Conservation (phyloP, 2,888 invertebrate species). For the Euzophera pinguis region DNA sequence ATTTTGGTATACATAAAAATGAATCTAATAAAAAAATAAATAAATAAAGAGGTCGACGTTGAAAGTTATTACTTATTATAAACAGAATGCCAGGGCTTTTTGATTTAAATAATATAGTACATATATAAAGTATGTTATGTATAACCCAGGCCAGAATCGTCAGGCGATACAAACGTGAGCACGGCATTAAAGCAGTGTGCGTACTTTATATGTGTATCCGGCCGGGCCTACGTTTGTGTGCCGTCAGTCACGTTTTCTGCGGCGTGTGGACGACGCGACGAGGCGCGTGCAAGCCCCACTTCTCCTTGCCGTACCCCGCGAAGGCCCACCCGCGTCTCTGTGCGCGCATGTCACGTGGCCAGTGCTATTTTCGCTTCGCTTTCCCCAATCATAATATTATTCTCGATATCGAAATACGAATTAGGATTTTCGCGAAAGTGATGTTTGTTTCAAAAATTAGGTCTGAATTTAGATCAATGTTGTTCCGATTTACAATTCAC, state of each 20-base stretch:
- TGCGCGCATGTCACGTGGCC: slow-evolving; percentile 39
- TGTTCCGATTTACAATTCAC: background rate
- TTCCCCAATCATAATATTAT: slow-evolving; percentile 40
- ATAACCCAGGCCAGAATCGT: slow-evolving; percentile 25
- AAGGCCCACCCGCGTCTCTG: slow-evolving; percentile 15
- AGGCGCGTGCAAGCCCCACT: slow-evolving; percentile 41
- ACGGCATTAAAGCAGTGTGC: slow-evolving; percentile 21
- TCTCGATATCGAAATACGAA: slow-evolving; percentile 27
- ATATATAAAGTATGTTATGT: slow-evolving; percentile 25
- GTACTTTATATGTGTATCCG: slow-evolving; percentile 23
- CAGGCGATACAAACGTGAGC: slow-evolving; percentile 48
- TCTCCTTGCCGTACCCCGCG: slow-evolving; percentile 24
- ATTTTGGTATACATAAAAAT: too few species aligned
- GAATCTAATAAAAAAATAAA: too few species aligned
- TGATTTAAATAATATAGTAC: background rate
- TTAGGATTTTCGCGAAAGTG: slow-evolving; percentile 17
- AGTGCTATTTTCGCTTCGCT: slow-evolving; percentile 57
- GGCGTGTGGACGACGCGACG: slow-evolving; percentile 59
- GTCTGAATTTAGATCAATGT: background rate
- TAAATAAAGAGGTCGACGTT: too few species aligned
- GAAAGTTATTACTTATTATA: too few species aligned
- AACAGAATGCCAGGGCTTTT: background rate
- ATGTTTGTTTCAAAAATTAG: slow-evolving; percentile 6
- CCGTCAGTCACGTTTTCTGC: slow-evolving; percentile 70
- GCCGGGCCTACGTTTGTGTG: slow-evolving; percentile 23